Evolutionary conservation across 2,113 vertebrate genomes (phyloP).

Genomic region (Struthio camelus): DNA sequence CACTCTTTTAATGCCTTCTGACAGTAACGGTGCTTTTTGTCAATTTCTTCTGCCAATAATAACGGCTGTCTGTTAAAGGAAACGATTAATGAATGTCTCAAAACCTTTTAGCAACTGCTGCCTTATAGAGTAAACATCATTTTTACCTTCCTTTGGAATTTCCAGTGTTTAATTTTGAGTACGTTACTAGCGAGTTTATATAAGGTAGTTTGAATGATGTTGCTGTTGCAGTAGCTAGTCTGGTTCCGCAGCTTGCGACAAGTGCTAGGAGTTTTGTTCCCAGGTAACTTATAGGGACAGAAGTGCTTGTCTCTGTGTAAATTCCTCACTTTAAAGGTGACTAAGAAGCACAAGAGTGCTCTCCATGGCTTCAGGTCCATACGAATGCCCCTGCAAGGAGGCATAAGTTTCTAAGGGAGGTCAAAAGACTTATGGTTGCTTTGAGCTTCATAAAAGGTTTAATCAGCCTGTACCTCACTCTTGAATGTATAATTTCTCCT

Average conservation of each 20-base stretch:
- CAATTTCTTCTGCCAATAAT: constrained; percentile 48
- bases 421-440: not conserved
- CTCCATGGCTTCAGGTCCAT: not conserved
- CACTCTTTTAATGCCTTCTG: constrained; percentile 35
- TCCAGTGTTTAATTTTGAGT: not conserved
- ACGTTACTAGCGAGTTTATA: not conserved
- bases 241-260: not conserved
- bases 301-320: not conserved
- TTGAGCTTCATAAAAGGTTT: not conserved
- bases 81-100: constrained; percentile 44
- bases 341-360: not conserved
- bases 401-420: not conserved
- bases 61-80: constrained; percentile 30
- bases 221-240: not conserved
- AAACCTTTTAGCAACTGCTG: constrained; percentile 44
- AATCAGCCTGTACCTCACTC: not conserved
- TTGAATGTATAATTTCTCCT: not conserved
- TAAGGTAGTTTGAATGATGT: not conserved
- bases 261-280: not conserved
- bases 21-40: constrained; percentile 22
- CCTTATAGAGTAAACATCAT: not conserved
- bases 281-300: not conserved
- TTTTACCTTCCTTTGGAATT: not conserved
- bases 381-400: not conserved
- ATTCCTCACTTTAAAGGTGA: not conserved